Evolutionary conservation across 2,797 vertebrate species (phyloP).

Genomic region (Neostethus bicornis): DNA sequence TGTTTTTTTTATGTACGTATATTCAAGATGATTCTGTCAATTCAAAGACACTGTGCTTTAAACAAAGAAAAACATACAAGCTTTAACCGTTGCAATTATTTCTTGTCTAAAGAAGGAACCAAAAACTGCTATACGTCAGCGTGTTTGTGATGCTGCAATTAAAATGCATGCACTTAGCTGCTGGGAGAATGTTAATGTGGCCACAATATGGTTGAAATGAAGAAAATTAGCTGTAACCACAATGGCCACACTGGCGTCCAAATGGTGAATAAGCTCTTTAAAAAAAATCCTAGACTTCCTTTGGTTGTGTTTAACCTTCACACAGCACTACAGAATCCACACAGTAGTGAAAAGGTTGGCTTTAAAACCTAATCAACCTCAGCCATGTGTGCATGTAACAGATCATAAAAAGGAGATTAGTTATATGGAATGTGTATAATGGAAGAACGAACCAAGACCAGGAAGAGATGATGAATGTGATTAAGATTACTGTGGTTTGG

Average conservation of each 20-base stretch:
- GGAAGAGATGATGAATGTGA: slow-evolving; percentile 60
- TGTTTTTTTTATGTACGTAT: slow-evolving; percentile 55
- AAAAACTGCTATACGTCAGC: background rate
- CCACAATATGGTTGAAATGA: slow-evolving; percentile 13
- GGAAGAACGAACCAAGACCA: slow-evolving; percentile 55
- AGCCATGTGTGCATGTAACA: slow-evolving; percentile 5
- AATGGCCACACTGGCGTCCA: slow-evolving; percentile 32
- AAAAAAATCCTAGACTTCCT: slow-evolving; percentile 13
- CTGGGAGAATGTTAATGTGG: slow-evolving; percentile 26
- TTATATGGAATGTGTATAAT: slow-evolving; percentile 59
- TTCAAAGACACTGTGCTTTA: slow-evolving; percentile 43
- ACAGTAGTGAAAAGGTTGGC: slow-evolving; percentile 45
- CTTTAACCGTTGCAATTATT: slow-evolving; percentile 15
- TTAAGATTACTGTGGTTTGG: slow-evolving; percentile 42
- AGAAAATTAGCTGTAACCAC: slow-evolving; percentile 41
- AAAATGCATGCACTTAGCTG: slow-evolving; percentile 9
- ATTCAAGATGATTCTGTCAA: slow-evolving; percentile 1
- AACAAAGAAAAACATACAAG: slow-evolving; percentile 33
- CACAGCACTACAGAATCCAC: slow-evolving; percentile 31
- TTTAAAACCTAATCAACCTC: slow-evolving; percentile 54
- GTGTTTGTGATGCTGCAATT: slow-evolving; percentile 31
- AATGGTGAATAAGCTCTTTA: slow-evolving; percentile 31
- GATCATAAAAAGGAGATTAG: slow-evolving; percentile 58
- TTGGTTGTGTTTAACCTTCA: slow-evolving; percentile 50
- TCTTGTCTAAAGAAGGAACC: slow-evolving; percentile 17